phyloP scores from a whole-genome alignment of 2,113 vertebrate genomes.

The Labeo catla region DNA sequence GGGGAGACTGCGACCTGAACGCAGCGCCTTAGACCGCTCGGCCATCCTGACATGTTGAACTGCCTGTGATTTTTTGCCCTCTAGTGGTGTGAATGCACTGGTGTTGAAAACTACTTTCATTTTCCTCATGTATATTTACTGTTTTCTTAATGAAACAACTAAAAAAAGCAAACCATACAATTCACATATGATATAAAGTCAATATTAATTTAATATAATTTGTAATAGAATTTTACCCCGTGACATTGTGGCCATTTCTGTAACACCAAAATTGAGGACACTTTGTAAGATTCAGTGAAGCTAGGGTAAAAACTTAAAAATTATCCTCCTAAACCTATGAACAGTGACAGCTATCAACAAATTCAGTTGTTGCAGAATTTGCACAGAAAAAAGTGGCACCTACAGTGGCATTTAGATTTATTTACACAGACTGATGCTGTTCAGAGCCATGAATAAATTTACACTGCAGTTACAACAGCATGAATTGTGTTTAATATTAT shows the following conservation, averaged over 20 bases:
- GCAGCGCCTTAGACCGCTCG: constrained; percentile 70
- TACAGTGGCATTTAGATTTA: too few species aligned
- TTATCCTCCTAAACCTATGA: background rate
- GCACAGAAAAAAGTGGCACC: too few species aligned
- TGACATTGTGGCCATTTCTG: background rate
- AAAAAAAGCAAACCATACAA: background rate
- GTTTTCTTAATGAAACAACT: background rate
- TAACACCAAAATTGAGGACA: background rate
- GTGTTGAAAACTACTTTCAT: too few species aligned
- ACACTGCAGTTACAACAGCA: too few species aligned
- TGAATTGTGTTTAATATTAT: too few species aligned
- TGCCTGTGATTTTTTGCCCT: background rate
- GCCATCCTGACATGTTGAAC: constrained; percentile 61
- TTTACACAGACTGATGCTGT: too few species aligned
- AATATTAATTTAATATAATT: background rate
- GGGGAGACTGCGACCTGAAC: constrained; percentile 67
- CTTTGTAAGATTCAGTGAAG: background rate
- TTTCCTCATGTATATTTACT: background rate
- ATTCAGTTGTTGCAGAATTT: too few species aligned
- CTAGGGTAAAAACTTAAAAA: background rate
- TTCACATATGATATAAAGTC: background rate
- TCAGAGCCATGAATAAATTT: too few species aligned
- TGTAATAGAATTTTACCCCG: background rate
- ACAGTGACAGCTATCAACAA: too few species aligned
- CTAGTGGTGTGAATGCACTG: background rate